These are phyloP conservation scores for Carcinoscorpius rotundicauda DNA, from an alignment of 1,140 invertebrate species.

Conservation along the genomic window DNA sequence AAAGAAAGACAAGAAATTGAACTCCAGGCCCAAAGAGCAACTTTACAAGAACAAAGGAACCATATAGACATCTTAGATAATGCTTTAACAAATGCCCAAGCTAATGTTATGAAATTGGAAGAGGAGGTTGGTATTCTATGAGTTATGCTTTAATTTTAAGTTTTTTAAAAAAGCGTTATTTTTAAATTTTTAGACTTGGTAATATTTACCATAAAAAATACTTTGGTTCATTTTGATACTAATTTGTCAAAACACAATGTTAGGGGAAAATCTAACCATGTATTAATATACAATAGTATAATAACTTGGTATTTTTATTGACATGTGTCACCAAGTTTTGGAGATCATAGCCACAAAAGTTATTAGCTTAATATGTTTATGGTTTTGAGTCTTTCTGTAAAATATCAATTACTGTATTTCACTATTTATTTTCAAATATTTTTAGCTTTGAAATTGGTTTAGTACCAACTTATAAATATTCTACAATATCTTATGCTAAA, in stretches of 20 bases:
- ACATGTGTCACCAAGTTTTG: too few species aligned
- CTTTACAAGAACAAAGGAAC: slow-evolving; percentile 76
- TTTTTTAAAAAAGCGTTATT: slow-evolving; percentile 1
- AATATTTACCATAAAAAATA: neutral
- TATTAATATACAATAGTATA: too few species aligned
- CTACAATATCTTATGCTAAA: neutral
- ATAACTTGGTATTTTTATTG: too few species aligned
- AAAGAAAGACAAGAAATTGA: slow-evolving; percentile 87
- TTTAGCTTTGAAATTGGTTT: too few species aligned
- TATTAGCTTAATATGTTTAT: too few species aligned
- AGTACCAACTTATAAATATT: too few species aligned
- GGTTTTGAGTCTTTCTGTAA: too few species aligned
- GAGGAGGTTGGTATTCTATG: slow-evolving; percentile 53
- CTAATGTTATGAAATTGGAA: slow-evolving; percentile 73
- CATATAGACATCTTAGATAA: slow-evolving; percentile 88
- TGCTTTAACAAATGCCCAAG: slow-evolving; percentile 77
- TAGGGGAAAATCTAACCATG: neutral
- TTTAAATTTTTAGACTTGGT: slow-evolving; percentile 3
- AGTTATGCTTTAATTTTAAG: too few species aligned
- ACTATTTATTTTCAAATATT: too few species aligned
- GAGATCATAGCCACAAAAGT: too few species aligned
- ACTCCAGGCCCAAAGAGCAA: slow-evolving; percentile 70
- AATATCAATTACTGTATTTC: too few species aligned
- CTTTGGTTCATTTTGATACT: neutral
- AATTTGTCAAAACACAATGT: neutral